Conservation (phyloP, 2,797 vertebrate species). For the Sebastes diploproa region DNA sequence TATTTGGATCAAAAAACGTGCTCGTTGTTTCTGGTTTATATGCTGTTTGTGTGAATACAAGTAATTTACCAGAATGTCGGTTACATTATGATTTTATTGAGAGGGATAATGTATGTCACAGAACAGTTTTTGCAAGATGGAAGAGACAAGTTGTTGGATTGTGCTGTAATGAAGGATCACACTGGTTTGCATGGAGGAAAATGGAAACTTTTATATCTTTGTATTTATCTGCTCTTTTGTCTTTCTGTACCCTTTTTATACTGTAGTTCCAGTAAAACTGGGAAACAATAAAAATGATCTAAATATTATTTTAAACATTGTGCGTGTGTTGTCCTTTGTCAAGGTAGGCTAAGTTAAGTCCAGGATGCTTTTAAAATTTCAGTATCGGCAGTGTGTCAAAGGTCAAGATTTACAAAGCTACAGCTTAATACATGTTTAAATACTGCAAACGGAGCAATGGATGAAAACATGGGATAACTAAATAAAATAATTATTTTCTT, state of each 20-base stretch:
- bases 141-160: conserved; percentile 16
- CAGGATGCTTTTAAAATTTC: neutral
- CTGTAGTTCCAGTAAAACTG: conserved; percentile 50
- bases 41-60: conserved; percentile 9
- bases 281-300: conserved; percentile 47
- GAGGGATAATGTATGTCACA: conserved; percentile 27
- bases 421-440: neutral
- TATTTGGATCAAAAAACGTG: conserved; percentile 4
- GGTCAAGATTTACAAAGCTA: neutral
- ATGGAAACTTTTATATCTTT: conserved; percentile 25
- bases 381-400: neutral
- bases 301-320: conserved; percentile 11
- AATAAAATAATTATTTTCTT: neutral
- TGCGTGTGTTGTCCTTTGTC: neutral
- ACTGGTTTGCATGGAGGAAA: conserved; percentile 17
- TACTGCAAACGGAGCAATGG: neutral
- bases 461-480: neutral
- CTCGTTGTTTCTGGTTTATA: neutral
- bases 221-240: conserved; percentile 27
- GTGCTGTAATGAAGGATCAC: conserved; percentile 5
- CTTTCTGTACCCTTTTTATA: neutral
- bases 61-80: neutral
- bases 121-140: neutral
- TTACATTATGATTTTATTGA: neutral
- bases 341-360: neutral